Evolutionary conservation across 1,140 invertebrate genomes (phyloP).

Genomic region (Apis florea): DNA sequence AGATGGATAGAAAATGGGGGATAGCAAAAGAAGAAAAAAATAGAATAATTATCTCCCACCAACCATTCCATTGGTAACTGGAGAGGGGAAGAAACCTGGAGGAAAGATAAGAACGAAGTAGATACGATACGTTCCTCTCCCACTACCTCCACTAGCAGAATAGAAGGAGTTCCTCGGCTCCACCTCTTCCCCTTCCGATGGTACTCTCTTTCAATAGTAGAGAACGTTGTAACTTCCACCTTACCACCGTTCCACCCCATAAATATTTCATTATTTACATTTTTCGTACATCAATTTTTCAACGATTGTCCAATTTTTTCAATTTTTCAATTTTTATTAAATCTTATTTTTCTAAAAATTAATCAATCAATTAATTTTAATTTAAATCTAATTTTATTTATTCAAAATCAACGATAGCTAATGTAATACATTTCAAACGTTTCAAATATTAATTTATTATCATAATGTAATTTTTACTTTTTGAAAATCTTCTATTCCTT

Average conservation of each 20-base stretch:
- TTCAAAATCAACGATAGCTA: neutral
- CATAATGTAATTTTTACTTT: neutral
- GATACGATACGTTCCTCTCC: conserved; percentile 52
- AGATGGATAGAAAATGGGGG: neutral
- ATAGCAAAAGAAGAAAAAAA: conserved; percentile 15
- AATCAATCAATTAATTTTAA: no score
- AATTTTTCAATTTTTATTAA: neutral
- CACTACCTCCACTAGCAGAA: conserved; percentile 33
- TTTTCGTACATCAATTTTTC: neutral
- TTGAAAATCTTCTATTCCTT: neutral
- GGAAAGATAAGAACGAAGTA: conserved; percentile 51
- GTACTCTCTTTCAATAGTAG: neutral
- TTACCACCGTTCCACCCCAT: neutral
- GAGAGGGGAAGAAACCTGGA: conserved; percentile 20
- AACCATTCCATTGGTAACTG: neutral
- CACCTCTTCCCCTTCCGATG: conserved; percentile 54
- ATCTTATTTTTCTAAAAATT: neutral
- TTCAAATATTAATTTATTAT: no score
- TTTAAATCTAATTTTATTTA: no score
- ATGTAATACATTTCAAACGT: neutral
- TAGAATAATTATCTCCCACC: conserved; percentile 34
- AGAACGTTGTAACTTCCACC: neutral
- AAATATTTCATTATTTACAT: neutral
- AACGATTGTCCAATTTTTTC: neutral
- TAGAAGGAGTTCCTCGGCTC: conserved; percentile 46